phyloP scores from a whole-genome alignment of 1,140 invertebrate genomes.

The Leguminivora glycinivorella region DNA sequence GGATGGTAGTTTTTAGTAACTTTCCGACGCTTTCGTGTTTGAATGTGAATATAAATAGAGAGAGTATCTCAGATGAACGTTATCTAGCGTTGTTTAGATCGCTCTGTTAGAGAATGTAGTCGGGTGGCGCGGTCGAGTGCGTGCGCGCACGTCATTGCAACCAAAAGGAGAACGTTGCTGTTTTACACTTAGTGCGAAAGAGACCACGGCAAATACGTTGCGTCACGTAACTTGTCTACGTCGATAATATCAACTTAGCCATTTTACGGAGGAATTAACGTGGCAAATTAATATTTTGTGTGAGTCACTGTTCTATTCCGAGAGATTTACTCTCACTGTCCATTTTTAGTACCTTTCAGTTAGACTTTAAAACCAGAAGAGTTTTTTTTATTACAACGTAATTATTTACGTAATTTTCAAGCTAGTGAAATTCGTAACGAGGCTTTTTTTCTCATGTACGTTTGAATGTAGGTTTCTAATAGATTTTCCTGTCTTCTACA shows the following conservation, averaged over 20 bases:
- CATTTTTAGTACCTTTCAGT: too few species aligned
- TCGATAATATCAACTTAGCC: slow-evolving; percentile 41
- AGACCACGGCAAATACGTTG: slow-evolving; percentile 38
- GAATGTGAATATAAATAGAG: neutral
- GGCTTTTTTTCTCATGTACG: too few species aligned
- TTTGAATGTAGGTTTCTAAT: too few species aligned
- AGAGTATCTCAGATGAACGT: slow-evolving; percentile 7
- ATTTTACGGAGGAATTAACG: slow-evolving; percentile 48
- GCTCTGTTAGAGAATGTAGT: slow-evolving; percentile 64
- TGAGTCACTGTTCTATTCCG: neutral
- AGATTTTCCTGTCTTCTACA: too few species aligned
- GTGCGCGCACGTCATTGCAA: slow-evolving; percentile 52
- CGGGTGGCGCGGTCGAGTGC: slow-evolving; percentile 39
- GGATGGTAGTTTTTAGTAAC: neutral
- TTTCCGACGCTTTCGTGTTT: neutral
- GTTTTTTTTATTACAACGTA: too few species aligned
- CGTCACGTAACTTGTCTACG: slow-evolving; percentile 51
- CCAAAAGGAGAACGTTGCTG: slow-evolving; percentile 45
- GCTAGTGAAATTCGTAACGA: too few species aligned
- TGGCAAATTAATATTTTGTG: slow-evolving; percentile 41
- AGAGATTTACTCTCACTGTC: neutral
- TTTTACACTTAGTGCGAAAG: slow-evolving; percentile 32
- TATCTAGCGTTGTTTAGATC: slow-evolving; percentile 42
- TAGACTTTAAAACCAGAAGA: too few species aligned
- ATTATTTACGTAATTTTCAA: too few species aligned